These are phyloP conservation scores for Dallia pectoralis DNA, from an alignment of 2,797 vertebrate genomes.

Conservation along the genomic window DNA sequence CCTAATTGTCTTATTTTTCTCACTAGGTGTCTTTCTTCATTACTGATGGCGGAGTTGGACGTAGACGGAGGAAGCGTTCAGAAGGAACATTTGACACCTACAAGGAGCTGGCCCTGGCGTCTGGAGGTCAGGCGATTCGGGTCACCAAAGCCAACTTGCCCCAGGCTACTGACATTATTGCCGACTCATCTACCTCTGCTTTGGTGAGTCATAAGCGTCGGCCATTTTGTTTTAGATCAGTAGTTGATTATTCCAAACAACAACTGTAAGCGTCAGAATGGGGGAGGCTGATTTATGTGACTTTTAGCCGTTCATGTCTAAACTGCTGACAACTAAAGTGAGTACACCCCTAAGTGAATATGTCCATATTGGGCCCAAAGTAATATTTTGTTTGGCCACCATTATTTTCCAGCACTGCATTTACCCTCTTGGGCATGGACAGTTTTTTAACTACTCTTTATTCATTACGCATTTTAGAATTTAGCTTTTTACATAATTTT, in stretches of 20 bases:
- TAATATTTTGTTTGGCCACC: no score
- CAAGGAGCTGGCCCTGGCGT: constrained; percentile 65
- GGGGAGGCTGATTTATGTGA: no score
- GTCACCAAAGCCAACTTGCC: constrained; percentile 63
- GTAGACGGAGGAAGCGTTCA: constrained; percentile 5
- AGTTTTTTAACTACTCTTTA: no score
- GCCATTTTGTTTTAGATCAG: background rate
- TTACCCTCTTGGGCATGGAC: no score
- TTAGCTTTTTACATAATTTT: no score
- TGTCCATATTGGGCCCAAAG: no score
- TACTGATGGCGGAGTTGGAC: accelerated
- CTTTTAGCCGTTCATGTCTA: no score
- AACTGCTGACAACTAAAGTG: no score
- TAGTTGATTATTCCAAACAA: background rate
- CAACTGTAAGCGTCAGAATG: no score
- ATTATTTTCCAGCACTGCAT: no score
- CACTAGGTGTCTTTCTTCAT: constrained; percentile 68
- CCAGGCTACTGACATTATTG: constrained; percentile 70
- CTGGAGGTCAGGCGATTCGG: constrained; percentile 71
- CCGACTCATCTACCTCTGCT: constrained; percentile 73
- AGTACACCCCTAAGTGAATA: no score
- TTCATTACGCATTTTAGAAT: no score
- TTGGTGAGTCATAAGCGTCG: constrained; percentile 52
- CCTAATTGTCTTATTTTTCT: background rate
- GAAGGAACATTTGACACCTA: constrained; percentile 54